Evolutionary conservation across 2,888 invertebrate genomes (phyloP).

Genomic region (Watsonalla binaria): DNA sequence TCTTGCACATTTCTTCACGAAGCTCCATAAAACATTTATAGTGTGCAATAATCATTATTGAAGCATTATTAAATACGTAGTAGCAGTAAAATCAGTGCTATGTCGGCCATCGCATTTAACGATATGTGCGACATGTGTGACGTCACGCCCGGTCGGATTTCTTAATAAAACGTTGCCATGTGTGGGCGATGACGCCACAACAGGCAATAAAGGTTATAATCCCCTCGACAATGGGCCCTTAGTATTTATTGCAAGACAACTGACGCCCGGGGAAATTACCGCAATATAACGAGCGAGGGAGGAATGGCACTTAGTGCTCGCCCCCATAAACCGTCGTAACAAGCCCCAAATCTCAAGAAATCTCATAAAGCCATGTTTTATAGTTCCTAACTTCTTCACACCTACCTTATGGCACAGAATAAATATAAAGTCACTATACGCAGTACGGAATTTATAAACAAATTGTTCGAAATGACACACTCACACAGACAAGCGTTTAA

Average conservation of each 20-base stretch:
- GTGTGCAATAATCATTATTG: too few relatives aligned
- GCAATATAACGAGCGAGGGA: neutral
- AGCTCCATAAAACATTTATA: too few relatives aligned
- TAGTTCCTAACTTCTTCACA: too few relatives aligned
- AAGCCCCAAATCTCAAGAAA: too few relatives aligned
- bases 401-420: too few relatives aligned
- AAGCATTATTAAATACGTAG: too few relatives aligned
- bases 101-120: slow-evolving; percentile 6
- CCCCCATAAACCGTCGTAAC: neutral
- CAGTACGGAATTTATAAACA: too few relatives aligned
- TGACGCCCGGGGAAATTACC: neutral
- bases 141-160: slow-evolving; percentile 9
- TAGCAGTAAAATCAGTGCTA: slow-evolving; percentile 2
- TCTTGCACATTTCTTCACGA: too few relatives aligned
- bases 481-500: too few relatives aligned
- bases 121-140: neutral
- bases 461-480: too few relatives aligned
- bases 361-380: too few relatives aligned
- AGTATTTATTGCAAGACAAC: neutral
- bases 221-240: neutral
- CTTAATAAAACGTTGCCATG: slow-evolving; percentile 12
- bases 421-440: too few relatives aligned
- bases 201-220: neutral
- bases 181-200: slow-evolving; percentile 9
- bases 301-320: neutral